These are phyloP conservation scores for Mus pahari DNA, from an alignment of 2,113 vertebrate species.

Conservation along the genomic window DNA sequence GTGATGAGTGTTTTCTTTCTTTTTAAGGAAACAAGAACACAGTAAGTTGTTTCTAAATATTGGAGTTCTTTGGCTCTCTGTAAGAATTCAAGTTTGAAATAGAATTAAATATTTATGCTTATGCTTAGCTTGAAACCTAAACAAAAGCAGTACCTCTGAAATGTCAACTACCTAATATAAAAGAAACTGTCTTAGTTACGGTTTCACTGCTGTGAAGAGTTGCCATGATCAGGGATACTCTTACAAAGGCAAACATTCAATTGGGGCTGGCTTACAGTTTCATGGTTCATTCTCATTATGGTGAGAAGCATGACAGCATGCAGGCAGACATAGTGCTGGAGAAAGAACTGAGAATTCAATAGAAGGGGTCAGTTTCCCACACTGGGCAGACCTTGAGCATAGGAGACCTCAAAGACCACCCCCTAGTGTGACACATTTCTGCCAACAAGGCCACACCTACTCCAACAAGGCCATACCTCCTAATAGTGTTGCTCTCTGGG, in stretches of 20 bases:
- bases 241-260: neutral
- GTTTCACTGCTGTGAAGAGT: neutral
- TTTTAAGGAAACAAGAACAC: slow-evolving; percentile 34
- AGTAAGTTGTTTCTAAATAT: slow-evolving; percentile 25
- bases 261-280: neutral
- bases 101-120: slow-evolving; percentile 33
- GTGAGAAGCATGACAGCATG: neutral
- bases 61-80: neutral
- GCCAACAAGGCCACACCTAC: neutral
- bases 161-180: neutral
- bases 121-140: slow-evolving; percentile 45
- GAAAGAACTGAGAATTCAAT: neutral
- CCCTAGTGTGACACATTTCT: neutral
- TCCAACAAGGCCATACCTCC: neutral
- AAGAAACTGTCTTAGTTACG: neutral
- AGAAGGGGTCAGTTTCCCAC: neutral
- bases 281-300: neutral
- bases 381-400: neutral
- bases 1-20: neutral
- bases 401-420: neutral
- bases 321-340: neutral
- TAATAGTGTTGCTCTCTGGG: neutral
- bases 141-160: slow-evolving; percentile 32
- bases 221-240: neutral
- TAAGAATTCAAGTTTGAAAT: slow-evolving; percentile 37